These are phyloP conservation scores for Limenitis camilla DNA, from an alignment of 2,888 invertebrate species.

Conservation along the genomic window DNA sequence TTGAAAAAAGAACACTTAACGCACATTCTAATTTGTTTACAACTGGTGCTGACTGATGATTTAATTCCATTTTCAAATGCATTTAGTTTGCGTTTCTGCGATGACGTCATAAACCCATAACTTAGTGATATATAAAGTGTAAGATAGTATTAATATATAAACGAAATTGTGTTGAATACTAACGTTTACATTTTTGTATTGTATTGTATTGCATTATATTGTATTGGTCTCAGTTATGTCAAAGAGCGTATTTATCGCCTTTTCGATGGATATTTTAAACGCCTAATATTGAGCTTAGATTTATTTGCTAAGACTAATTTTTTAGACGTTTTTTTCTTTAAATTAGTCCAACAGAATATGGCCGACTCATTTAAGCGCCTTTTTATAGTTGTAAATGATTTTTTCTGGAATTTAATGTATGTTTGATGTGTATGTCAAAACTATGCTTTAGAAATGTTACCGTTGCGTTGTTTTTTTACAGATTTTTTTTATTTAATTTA, in stretches of 20 bases:
- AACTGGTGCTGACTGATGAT: slow-evolving; percentile 47
- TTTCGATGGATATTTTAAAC: slow-evolving; percentile 28
- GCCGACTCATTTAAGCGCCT: not conserved
- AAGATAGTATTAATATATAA: slow-evolving; percentile 46
- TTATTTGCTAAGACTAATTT: not conserved
- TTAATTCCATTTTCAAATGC: slow-evolving; percentile 29
- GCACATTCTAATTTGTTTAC: slow-evolving; percentile 14
- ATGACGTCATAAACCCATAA: slow-evolving; percentile 9
- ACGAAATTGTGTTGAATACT: slow-evolving; percentile 59
- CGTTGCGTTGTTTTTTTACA: not conserved
- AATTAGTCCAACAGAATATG: not conserved
- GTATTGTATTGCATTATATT: slow-evolving; percentile 53
- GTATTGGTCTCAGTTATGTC: slow-evolving; percentile 70
- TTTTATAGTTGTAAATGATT: not conserved
- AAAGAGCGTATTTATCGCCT: slow-evolving; percentile 54
- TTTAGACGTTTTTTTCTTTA: not conserved
- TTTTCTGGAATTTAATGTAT: not conserved
- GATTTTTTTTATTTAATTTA: not conserved
- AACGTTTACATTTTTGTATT: slow-evolving; percentile 41
- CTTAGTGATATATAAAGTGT: slow-evolving; percentile 60
- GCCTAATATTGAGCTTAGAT: slow-evolving; percentile 20
- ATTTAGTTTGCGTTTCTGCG: not conserved
- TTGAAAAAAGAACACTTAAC: not conserved
- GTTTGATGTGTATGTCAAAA: slow-evolving; percentile 5
- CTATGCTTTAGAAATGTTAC: not conserved